Conservation (phyloP, 2,113 vertebrate species). For the Cranoglanis bouderius region DNA sequence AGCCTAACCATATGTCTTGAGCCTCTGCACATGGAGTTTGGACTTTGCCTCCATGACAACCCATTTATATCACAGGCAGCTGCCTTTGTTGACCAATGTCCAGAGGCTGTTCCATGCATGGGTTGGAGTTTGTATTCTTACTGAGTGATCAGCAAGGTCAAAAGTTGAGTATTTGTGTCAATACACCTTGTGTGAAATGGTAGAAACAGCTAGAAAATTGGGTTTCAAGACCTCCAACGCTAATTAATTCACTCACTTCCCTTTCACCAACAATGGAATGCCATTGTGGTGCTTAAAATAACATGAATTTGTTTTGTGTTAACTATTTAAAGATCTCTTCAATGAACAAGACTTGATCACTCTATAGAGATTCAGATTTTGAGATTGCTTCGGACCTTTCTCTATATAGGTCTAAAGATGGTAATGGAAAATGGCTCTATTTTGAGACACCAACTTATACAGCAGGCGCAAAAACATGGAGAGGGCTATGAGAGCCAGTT, state of each 20-base stretch:
- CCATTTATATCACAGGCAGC: slow-evolving; percentile 34
- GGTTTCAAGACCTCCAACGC: neutral
- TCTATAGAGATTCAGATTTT: neutral
- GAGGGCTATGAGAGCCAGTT: neutral
- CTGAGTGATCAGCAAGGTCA: slow-evolving; percentile 28
- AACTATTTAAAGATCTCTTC: neutral
- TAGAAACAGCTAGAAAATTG: neutral
- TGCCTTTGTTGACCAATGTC: slow-evolving; percentile 23
- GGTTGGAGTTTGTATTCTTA: slow-evolving; percentile 37
- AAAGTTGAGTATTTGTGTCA: slow-evolving; percentile 45
- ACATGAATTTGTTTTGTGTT: neutral
- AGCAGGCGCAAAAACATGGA: neutral
- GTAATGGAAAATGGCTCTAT: neutral
- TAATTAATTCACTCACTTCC: slow-evolving; percentile 4
- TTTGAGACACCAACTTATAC: too few relatives aligned
- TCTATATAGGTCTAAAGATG: neutral
- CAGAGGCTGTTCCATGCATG: slow-evolving; percentile 1
- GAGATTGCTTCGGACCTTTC: neutral
- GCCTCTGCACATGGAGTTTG: slow-evolving; percentile 32
- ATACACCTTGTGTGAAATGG: slow-evolving; percentile 28
- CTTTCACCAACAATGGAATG: slow-evolving; percentile 1
- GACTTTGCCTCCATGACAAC: slow-evolving; percentile 53
- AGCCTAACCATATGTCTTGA: neutral
- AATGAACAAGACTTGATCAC: neutral
- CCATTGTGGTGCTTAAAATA: neutral